A percentile compares a stretch with the other conserved stretches of the same genome.
phyloP scores from a whole-genome alignment of 1,140 invertebrate species.

The Arion vulgaris region DNA sequence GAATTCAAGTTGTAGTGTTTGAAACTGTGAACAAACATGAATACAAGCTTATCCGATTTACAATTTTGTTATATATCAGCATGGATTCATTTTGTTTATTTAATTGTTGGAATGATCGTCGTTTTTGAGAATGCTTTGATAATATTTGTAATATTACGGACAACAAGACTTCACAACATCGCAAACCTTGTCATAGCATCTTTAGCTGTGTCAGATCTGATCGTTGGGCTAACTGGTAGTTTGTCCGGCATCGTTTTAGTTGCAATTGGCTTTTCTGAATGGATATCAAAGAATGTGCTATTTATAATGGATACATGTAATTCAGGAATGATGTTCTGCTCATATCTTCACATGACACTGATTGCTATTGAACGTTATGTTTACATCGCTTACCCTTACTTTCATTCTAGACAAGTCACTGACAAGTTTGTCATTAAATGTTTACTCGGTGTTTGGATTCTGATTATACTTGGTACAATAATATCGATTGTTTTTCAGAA shows the following conservation, averaged over 20 bases:
- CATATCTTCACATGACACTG: neutral
- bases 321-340: neutral
- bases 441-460: neutral
- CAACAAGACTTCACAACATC: neutral
- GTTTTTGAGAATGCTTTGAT: neutral
- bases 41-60: no score
- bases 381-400: neutral
- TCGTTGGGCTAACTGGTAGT: neutral
- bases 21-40: no score
- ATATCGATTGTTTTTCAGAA: neutral
- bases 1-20: no score
- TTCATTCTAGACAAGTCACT: neutral
- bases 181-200: neutral
- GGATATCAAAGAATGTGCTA: neutral
- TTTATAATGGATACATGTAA: neutral
- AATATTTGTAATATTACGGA: neutral
- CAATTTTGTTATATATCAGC: no score
- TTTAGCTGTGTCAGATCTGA: neutral
- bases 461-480: neutral
- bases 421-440: neutral
- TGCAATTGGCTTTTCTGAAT: neutral
- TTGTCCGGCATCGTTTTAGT: neutral
- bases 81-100: neutral
- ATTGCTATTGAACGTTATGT: neutral
- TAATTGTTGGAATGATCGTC: neutral